These are phyloP conservation scores for Cyanoderma ruficeps DNA, from an alignment of 2,113 vertebrate species.

Conservation along the genomic window DNA sequence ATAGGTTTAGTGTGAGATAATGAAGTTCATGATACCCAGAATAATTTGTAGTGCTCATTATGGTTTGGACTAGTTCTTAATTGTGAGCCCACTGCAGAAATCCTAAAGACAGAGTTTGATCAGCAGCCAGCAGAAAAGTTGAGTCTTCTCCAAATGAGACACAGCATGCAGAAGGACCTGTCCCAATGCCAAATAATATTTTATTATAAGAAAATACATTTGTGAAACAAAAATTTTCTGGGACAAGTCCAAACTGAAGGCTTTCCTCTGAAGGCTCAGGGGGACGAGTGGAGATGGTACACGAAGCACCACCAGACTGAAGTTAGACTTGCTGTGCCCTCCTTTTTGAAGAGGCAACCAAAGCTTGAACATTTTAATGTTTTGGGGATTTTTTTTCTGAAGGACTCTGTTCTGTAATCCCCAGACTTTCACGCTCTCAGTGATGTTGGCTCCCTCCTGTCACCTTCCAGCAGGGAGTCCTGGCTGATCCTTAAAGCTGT, in stretches of 20 bases:
- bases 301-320: background rate
- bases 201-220: background rate
- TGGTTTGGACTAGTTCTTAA: background rate
- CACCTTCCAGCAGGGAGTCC: background rate
- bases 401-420: fast-evolving
- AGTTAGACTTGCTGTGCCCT: background rate
- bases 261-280: background rate
- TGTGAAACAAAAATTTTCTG: background rate
- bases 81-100: background rate
- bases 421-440: background rate
- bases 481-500: background rate
- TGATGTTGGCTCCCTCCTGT: background rate
- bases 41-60: background rate
- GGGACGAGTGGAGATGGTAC: background rate
- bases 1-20: background rate
- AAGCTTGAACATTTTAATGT: background rate
- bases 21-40: background rate
- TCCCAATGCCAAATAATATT: background rate
- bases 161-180: background rate
- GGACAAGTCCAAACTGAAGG: background rate
- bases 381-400: background rate
- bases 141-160: background rate
- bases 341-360: background rate
- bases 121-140: background rate
- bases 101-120: background rate